Conservation (phyloP, 2,113 vertebrate species). For the Nibea coibor region DNA sequence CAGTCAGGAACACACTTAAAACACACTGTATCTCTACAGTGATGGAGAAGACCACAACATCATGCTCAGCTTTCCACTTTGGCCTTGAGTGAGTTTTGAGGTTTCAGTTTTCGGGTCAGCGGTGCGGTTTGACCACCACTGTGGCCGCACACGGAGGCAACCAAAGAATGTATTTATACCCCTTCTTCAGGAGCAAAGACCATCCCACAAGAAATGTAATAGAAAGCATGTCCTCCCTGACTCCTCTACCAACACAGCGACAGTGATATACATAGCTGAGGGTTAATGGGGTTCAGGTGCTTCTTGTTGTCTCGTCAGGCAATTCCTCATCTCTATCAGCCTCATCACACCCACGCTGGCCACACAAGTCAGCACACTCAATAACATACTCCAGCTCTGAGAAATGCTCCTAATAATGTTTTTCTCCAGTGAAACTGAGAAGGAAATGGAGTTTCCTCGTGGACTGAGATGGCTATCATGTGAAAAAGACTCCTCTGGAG, state of each 20-base stretch:
- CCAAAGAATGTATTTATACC: constrained; percentile 8
- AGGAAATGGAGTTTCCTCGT: neutral
- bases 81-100: neutral
- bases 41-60: neutral
- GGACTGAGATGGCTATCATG: neutral
- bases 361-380: neutral
- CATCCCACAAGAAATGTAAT: neutral
- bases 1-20: neutral
- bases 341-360: neutral
- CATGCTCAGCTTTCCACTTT: neutral
- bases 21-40: neutral
- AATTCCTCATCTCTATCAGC: constrained; percentile 15
- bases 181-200: neutral
- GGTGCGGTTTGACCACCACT: neutral
- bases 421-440: neutral
- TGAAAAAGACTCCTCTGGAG: neutral
- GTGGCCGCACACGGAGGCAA: neutral
- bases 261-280: constrained; percentile 23
- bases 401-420: constrained; percentile 33
- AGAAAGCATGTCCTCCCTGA: constrained; percentile 6
- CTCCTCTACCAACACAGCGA: neutral
- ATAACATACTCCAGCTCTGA: constrained; percentile 14
- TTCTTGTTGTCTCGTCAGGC: constrained; percentile 33
- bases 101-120: neutral
- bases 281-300: constrained; percentile 59